Evolutionary conservation across 2,797 vertebrate species (phyloP), one percentile per base, ranked within the genome.

Genomic region (Dicrostonyx torquatus): DNA sequence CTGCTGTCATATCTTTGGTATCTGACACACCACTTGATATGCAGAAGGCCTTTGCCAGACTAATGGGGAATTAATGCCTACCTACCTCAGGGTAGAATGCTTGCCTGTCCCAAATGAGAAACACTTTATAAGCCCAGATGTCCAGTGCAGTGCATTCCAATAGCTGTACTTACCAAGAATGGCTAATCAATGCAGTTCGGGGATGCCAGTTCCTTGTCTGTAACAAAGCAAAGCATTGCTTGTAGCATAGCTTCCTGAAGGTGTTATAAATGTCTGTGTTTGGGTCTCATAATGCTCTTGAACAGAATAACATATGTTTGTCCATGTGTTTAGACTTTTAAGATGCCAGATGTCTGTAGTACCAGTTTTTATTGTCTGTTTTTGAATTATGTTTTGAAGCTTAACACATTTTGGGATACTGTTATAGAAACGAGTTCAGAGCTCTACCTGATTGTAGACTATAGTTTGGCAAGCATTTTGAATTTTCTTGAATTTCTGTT

Each of bases 371-470:
- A 88, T 97, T 86, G 94, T 82, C 92, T 96, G 50, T 90, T 92
- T 95, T 95, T 89, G 90, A 93, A 94, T 94, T 91, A 87, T 87
- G n/a, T 93, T 95, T 94, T 92, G 91, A 95, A 95, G 75, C 29
- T 72, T 94, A 87, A 90, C 83, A 79, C 53, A 93, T 92, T 92
- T 93, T 82, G 80, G n/a, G 70, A 29, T 95, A 75, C 79, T 89
- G 79, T 24, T 88, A 17, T 62, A 77, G 78, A 31, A 83, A 85
- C 60, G 50, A 91, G 76, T 13, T 6, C 34, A 60, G 62, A 92
- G n/a, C 34, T 64, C 53, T 96, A 75, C 94, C 94, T 96, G 89
- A 68, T 55, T 86, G 26, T 87, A 58, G 24, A 48, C 14, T 90
- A 40, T 45, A 31, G 89, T 92, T 79, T 89, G 83, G 60, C 79